phyloP scores from a whole-genome alignment of 2,113 vertebrate species.

The Alosa alosa region DNA sequence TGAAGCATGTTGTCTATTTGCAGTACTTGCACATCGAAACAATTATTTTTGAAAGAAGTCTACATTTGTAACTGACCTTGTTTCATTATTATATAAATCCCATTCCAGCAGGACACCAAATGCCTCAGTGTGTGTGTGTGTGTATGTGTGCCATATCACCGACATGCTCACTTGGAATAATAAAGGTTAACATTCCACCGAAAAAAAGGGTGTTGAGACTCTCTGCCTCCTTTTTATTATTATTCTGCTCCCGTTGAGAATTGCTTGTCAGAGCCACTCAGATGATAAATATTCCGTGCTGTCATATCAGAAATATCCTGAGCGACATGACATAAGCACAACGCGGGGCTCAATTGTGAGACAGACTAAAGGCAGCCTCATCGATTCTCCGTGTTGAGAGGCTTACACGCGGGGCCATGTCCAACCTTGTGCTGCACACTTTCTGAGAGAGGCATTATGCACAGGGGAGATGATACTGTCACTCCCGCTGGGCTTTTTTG shows the following conservation, averaged over 20 bases:
- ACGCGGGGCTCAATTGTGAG: neutral
- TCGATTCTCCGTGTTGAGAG: slow-evolving; percentile 8
- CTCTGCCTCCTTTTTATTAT: neutral
- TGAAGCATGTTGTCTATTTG: neutral
- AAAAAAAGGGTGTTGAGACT: neutral
- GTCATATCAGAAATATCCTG: slow-evolving; percentile 11
- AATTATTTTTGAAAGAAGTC: neutral
- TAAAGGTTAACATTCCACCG: neutral
- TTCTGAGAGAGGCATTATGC: neutral
- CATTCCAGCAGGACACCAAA: neutral
- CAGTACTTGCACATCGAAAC: neutral
- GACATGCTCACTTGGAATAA: neutral
- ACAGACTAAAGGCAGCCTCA: neutral
- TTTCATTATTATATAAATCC: neutral
- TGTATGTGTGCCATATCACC: neutral
- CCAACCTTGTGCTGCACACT: neutral
- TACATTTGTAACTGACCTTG: neutral
- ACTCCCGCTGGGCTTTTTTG: slow-evolving; percentile 4
- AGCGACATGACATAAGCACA: neutral
- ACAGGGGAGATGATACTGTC: slow-evolving; percentile 10
- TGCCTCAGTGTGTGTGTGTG: neutral
- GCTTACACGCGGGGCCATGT: neutral
- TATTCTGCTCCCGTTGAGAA: neutral
- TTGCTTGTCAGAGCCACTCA: neutral
- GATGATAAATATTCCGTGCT: slow-evolving; percentile 4